Evolutionary conservation across 2,888 invertebrate species (phyloP), one percentile per base, ranked within the genome.

Genomic region (Lysandra bellargus): DNA sequence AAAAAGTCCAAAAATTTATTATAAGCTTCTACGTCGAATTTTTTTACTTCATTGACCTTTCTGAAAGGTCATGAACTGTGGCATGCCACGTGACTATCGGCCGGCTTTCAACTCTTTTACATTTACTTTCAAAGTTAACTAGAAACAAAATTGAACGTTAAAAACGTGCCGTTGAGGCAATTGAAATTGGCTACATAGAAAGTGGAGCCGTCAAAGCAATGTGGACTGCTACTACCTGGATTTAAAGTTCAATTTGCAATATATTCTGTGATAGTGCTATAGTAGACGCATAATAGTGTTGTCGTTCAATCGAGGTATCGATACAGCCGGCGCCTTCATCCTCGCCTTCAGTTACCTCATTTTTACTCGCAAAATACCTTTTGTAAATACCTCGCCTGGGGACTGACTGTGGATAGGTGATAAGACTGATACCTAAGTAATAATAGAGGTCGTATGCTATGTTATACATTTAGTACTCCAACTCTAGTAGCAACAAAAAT

Each of bases 81-180:
- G 4, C 30, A 69, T 84, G 84, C 86, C 85, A 69, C 69, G 69
- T 33, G 69, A 14, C 33, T 33, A 33, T 64, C 64, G 12, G 5
- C 5, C 14, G 57, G 17, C 57, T 17, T 57, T 17, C 30, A 14
- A 37, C 37, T 69, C 69, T 33, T 17, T 37, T 69, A 69, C 33
- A 69, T 69, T 69, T 69, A 69, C 69, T 69, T 69, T 69, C 14
- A 69, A 69, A 44, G 74, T 74, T 74, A 73, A 74, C 74, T 9
- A 44, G 74, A 74, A 74, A 74, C 44, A 74, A 74, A 74, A 74
- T 74, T 44, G 74, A 44, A 44, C 74, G 40, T 74, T 74, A 44
- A 74, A 74, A 74, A 44, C 44, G 74, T 49, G 69, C 75, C 12
- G 75, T 49, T 17, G 53, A 30, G 53, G 23, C 44, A 49, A 75